These are phyloP conservation scores for Conchocele bisecta DNA, from an alignment of 2,888 invertebrate genomes.

Conservation along the genomic window DNA sequence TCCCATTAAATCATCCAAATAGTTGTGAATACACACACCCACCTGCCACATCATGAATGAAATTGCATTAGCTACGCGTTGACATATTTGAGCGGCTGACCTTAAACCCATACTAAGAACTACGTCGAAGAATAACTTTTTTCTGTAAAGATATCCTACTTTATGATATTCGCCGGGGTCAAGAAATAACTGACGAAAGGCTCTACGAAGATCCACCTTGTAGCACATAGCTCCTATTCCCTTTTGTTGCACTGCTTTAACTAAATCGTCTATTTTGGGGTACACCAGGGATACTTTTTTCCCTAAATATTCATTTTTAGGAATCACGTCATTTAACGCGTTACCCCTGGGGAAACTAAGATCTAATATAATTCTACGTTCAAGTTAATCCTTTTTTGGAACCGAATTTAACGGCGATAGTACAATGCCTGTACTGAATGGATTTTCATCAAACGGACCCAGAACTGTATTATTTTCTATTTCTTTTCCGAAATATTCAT, in stretches of 20 bases:
- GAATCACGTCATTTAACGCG: not conserved
- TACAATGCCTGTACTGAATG: too few species aligned
- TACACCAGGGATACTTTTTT: not conserved
- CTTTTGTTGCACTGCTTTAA: not conserved
- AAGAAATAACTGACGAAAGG: not conserved
- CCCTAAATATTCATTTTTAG: not conserved
- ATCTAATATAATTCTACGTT: not conserved
- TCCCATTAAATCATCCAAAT: constrained; percentile 1
- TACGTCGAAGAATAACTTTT: not conserved
- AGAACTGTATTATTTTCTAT: not conserved
- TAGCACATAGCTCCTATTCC: not conserved
- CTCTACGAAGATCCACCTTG: not conserved
- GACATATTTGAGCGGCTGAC: not conserved
- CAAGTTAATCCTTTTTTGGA: not conserved
- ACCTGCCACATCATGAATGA: not conserved
- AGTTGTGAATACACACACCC: not conserved
- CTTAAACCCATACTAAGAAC: not conserved
- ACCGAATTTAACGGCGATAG: too few species aligned
- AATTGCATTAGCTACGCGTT: not conserved
- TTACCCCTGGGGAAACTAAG: not conserved
- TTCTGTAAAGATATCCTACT: not conserved
- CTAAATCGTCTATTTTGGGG: constrained; percentile 3
- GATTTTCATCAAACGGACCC: too few species aligned
- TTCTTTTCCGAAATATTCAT: constrained; percentile 6
- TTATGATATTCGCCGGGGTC: not conserved